A percentile compares a stretch with the other conserved stretches of the same genome.
phyloP scores from a whole-genome alignment of 2,113 vertebrate species.

The Rhinogobius similis region DNA sequence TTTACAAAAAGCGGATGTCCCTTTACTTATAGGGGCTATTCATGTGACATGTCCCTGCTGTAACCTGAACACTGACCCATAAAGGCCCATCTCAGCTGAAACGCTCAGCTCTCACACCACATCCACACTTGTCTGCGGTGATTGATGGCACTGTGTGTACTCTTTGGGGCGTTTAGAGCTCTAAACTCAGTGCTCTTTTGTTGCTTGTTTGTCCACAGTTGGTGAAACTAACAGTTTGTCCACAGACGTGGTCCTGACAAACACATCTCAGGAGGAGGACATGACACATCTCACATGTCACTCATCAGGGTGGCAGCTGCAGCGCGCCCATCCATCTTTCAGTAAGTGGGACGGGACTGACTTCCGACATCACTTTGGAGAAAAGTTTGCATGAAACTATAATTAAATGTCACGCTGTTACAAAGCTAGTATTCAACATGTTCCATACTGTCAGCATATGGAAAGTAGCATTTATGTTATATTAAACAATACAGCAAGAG shows the following conservation, averaged over 20 bases:
- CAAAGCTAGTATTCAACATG: conserved; percentile 1
- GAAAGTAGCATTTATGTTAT: not conserved
- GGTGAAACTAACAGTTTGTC: conserved; percentile 60
- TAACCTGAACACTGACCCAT: conserved; percentile 8
- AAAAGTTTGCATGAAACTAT: conserved; percentile 50
- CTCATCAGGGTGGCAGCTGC: conserved; percentile 65
- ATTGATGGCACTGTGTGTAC: not conserved
- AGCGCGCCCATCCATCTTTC: conserved; percentile 69
- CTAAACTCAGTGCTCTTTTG: conserved; percentile 25
- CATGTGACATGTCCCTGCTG: not conserved
- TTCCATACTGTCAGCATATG: conserved; percentile 3
- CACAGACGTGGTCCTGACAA: conserved; percentile 61
- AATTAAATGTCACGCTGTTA: conserved; percentile 41
- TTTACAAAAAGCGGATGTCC: not conserved
- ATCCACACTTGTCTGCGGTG: conserved; percentile 5
- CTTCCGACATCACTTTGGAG: conserved; percentile 58
- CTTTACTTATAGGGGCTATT: not conserved
- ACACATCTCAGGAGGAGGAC: conserved; percentile 62
- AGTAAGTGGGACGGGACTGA: conserved; percentile 61
- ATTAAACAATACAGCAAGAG: not conserved
- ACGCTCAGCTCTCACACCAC: not conserved
- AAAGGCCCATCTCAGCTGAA: not conserved
- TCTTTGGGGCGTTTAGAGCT: conserved; percentile 7
- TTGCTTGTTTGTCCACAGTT: conserved; percentile 44
- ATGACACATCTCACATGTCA: conserved; percentile 75